A percentile compares a stretch with the other conserved stretches of the same genome.
Conservation (phyloP, 2,797 vertebrate species). For the Fundulus diaphanus region DNA sequence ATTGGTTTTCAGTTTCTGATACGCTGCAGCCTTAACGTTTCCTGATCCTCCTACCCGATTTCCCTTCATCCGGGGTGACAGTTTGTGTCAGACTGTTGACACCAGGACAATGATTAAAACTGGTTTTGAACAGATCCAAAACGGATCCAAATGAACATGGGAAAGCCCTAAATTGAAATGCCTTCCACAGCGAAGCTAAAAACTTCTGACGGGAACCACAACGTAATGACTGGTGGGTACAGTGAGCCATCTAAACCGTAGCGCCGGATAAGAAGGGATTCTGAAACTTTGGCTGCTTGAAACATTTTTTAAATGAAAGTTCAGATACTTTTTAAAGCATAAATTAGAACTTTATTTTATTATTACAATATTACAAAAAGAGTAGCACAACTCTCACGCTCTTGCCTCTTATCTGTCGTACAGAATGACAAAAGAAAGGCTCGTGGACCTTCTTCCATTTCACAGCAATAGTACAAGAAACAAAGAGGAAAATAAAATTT, state of each 20-base stretch:
- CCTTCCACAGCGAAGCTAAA: no score
- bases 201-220: no score
- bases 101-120: not conserved
- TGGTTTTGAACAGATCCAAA: not conserved
- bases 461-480: constrained; percentile 82
- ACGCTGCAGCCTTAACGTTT: not conserved
- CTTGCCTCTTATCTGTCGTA: constrained; percentile 85
- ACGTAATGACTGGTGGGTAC: not conserved
- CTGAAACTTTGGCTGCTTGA: no score
- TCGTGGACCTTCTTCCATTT: constrained; percentile 79
- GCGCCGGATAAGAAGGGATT: no score
- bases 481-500: constrained; percentile 67
- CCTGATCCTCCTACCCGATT: not conserved
- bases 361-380: constrained; percentile 97
- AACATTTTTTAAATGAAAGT: not conserved
- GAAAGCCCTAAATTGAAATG: no score
- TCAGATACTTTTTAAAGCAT: constrained; percentile 81
- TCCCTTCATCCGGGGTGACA: not conserved
- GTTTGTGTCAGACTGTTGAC: not conserved
- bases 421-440: constrained; percentile 84
- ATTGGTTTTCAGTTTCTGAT: no score
- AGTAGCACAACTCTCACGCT: constrained; percentile 95
- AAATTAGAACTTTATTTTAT: constrained; percentile 97
- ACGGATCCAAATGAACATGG: no score
- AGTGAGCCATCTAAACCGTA: not conserved